Percentiles rank a stretch among this genome's conserved stretches.
Evolutionary conservation across 2,797 vertebrate genomes (phyloP).

Genomic region (Pogonophryne albipinna): DNA sequence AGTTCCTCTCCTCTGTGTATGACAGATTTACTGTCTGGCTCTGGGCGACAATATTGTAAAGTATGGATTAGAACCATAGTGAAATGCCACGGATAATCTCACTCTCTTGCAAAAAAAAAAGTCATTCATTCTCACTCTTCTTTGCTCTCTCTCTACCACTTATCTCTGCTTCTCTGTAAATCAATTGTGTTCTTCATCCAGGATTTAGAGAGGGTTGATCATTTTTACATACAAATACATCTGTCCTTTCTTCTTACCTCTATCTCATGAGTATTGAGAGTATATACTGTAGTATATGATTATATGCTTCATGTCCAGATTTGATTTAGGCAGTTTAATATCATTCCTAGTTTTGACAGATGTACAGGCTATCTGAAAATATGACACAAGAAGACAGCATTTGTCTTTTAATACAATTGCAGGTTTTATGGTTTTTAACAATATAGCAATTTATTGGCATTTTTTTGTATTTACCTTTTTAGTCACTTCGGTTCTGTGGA

Average conservation of each 20-base stretch:
- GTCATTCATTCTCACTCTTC: constrained; percentile 18
- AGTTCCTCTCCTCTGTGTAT: constrained; percentile 31
- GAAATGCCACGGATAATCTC: constrained; percentile 68
- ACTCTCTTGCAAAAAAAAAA: constrained; percentile 6
- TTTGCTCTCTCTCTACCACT: constrained; percentile 16
- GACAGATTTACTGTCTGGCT: constrained; percentile 59
- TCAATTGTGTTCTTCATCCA: constrained; percentile 25
- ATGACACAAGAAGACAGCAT: background rate
- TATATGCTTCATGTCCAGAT: background rate
- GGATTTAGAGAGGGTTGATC: constrained; percentile 46
- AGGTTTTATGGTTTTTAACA: background rate
- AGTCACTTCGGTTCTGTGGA: too few relatives aligned
- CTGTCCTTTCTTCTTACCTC: constrained; percentile 18
- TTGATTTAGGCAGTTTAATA: background rate
- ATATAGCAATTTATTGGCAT: too few relatives aligned
- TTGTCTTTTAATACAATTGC: too few relatives aligned
- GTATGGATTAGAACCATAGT: constrained; percentile 70
- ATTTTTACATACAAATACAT: constrained; percentile 30
- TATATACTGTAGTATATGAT: background rate
- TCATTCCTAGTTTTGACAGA: background rate
- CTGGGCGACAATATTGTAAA: constrained; percentile 65
- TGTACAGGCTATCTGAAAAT: background rate
- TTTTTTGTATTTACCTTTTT: background rate
- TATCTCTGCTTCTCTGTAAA: constrained; percentile 19
- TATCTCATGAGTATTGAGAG: background rate